These are phyloP conservation scores for Melanaphis sacchari DNA, from an alignment of 1,140 invertebrate species.

Conservation along the genomic window DNA sequence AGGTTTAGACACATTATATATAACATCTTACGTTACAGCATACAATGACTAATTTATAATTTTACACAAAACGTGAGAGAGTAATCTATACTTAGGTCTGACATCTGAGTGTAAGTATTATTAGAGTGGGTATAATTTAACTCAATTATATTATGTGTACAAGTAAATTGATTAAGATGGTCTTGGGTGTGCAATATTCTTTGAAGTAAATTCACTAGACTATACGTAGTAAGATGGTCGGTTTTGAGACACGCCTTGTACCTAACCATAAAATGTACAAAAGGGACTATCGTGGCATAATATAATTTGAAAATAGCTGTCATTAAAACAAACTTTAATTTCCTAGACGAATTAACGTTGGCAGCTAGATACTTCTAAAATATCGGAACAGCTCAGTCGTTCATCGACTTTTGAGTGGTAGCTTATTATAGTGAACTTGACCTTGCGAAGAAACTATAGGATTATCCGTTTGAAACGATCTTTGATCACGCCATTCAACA, in stretches of 20 bases:
- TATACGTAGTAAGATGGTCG: background rate
- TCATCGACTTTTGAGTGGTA: background rate
- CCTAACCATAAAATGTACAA: background rate
- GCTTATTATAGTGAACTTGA: background rate
- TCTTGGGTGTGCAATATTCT: background rate
- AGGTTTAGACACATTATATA: background rate
- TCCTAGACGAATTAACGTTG: background rate
- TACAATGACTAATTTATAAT: background rate
- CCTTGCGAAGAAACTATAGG: background rate
- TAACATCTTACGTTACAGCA: background rate
- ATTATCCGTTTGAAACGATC: background rate
- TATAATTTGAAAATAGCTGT: slow-evolving; percentile 15
- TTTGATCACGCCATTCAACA: background rate
- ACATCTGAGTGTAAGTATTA: background rate
- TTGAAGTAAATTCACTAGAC: background rate
- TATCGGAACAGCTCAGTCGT: background rate
- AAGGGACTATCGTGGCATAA: background rate
- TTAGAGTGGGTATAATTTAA: background rate
- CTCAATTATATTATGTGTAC: background rate
- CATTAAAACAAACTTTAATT: slow-evolving; percentile 12
- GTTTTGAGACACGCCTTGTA: background rate
- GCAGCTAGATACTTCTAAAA: background rate
- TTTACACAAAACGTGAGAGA: background rate
- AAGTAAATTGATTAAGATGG: background rate
- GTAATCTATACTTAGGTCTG: background rate